Conservation (phyloP, 2,888 invertebrate species). For the Actias luna region DNA sequence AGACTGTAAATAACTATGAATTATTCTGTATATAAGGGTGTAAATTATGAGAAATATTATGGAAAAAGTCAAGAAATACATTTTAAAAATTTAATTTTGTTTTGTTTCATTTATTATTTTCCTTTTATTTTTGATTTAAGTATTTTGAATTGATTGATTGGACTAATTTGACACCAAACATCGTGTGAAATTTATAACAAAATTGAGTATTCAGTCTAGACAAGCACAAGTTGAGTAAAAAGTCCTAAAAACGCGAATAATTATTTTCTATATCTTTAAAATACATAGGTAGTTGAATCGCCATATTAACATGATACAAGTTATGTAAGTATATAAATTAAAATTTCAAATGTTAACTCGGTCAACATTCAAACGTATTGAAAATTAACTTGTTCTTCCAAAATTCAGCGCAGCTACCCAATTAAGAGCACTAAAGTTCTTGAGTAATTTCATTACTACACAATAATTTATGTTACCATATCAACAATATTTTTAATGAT, state of each 20-base stretch:
- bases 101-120: conserved; percentile 72
- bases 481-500: background rate
- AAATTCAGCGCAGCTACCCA: conserved; percentile 26
- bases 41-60: conserved; percentile 63
- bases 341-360: conserved; percentile 25
- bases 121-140: conserved; percentile 27
- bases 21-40: conserved; percentile 65
- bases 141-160: background rate
- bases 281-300: background rate
- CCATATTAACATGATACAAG: background rate
- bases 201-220: background rate
- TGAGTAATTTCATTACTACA: background rate
- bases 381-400: conserved; percentile 49
- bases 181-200: background rate
- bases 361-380: conserved; percentile 54
- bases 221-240: background rate
- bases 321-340: conserved; percentile 5
- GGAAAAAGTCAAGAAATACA: conserved; percentile 69
- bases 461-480: background rate
- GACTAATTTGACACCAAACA: background rate
- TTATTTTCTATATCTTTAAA: background rate
- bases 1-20: conserved; percentile 71
- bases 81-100: conserved; percentile 74
- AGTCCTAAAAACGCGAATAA: background rate
- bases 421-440: conserved; percentile 30